A percentile compares a stretch with the other conserved stretches of the same genome.
These are phyloP conservation scores for Drosophila nigromelanica DNA, from an alignment of 1,140 invertebrate species.

Conservation along the genomic window DNA sequence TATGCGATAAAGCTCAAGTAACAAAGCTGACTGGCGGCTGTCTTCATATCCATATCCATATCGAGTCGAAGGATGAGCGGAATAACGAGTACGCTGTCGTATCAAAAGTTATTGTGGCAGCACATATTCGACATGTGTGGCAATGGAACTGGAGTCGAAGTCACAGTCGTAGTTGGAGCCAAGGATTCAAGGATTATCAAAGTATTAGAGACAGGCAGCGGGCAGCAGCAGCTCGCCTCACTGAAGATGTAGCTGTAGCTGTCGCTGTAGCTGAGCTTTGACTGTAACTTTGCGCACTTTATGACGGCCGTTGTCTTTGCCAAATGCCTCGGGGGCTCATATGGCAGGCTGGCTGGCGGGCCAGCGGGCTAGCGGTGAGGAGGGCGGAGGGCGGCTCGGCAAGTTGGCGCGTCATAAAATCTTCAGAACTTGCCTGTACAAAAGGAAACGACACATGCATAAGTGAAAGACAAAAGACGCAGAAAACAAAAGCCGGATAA, in stretches of 20 bases:
- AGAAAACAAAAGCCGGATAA: slow-evolving; percentile 56
- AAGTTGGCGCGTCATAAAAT: slow-evolving; percentile 66
- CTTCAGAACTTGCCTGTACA: slow-evolving; percentile 38
- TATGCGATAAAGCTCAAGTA: slow-evolving; percentile 68
- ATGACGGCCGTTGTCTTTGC: slow-evolving; percentile 53
- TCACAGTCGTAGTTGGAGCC: slow-evolving; percentile 28
- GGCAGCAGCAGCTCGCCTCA: slow-evolving; percentile 17
- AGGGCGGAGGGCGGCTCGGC: slow-evolving; percentile 9
- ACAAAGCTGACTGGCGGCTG: slow-evolving; percentile 74
- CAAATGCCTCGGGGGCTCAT: slow-evolving; percentile 61
- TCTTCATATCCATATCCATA: slow-evolving; percentile 37
- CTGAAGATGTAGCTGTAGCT: slow-evolving; percentile 1
- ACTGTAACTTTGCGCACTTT: slow-evolving; percentile 78
- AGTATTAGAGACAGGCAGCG: slow-evolving; percentile 53
- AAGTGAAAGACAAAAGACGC: slow-evolving; percentile 73
- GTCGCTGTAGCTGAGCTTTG: slow-evolving; percentile 50
- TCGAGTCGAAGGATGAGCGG: slow-evolving; percentile 17
- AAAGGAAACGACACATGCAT: slow-evolving; percentile 67
- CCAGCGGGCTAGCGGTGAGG: too few species aligned
- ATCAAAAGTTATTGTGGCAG: slow-evolving; percentile 73
- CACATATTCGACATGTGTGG: slow-evolving; percentile 49
- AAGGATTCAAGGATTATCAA: slow-evolving; percentile 68
- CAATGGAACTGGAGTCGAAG: not conserved
- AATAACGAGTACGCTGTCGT: slow-evolving; percentile 38
- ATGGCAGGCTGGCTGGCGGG: slow-evolving; percentile 15